Base-by-base conservation (phyloP, 64 coral and sea anemone species). In the Astreopora myriophthalma region DNA sequence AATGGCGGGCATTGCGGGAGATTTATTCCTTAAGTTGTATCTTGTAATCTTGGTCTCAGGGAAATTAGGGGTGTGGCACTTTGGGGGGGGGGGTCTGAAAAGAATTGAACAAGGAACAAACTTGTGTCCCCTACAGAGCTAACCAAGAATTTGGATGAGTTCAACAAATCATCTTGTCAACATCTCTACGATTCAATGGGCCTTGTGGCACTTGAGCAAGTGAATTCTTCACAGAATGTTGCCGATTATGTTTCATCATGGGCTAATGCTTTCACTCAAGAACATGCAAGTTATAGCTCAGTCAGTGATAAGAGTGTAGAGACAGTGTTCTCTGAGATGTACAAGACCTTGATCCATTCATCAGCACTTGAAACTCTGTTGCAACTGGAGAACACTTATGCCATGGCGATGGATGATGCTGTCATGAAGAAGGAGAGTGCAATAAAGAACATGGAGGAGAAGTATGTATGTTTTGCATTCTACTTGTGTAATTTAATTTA, bases 361-460 rank as follows among this genome's bases (percentile, higher is more conserved):
- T 49, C 97, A 65, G 94, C 97, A 74, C 84, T 99, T 69, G 97
- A 99, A 88, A 99, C 97, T 60, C 69, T 99, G 8, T 58, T 99
- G 24, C 97, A 99, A 30, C 80, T 99, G 30, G 97, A 99, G 49
- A 99, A 91, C 68, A 95, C 97, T 44, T 99, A 99, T 91, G 97
- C 97, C 26, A 72, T 99, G 66, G 94, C 94, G 33, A 75, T 99
- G 30, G 90, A 99, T 88, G 97, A 96, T 93, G 28, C 93, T 58
- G 80, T 93, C 68, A 69, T 69, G 36, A 91, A 93, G 52, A 90
- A 92, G 76, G 94, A 96, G 74, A 84, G 48, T 93, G 97, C 97
- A 69, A 71, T 96, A 75, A 93, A 94, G 69, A 61, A 82, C 40
- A 86, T 94, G 85, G 94, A 96, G 88, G 91, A 95, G 88, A 96